Percentiles rank a stretch among this genome's conserved stretches.
These are phyloP conservation scores for Zalophus californianus DNA, from an alignment of 2,797 vertebrate species.

Conservation along the genomic window DNA sequence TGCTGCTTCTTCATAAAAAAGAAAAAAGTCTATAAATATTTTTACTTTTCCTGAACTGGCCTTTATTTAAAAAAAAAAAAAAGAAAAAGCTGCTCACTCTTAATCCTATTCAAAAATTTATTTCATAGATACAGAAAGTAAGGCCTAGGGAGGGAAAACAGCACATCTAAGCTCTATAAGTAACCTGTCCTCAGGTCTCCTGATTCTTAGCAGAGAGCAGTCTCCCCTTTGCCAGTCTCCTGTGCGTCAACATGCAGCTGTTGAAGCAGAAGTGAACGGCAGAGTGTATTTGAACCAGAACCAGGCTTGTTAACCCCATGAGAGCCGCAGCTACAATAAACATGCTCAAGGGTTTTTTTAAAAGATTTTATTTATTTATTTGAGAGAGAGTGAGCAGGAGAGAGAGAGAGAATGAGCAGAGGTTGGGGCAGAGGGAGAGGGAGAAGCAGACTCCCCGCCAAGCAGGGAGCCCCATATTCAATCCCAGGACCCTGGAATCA, in stretches of 20 bases:
- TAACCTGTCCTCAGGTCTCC: background rate
- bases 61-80: background rate
- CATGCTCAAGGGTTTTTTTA: background rate
- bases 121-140: background rate
- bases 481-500: too few species aligned
- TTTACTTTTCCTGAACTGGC: constrained; percentile 22
- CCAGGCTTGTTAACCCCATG: background rate
- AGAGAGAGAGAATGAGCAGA: background rate
- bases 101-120: background rate
- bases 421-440: background rate
- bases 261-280: background rate
- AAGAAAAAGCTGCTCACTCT: background rate
- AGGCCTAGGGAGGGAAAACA: background rate
- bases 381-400: background rate
- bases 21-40: background rate
- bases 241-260: background rate
- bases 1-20: constrained; percentile 12
- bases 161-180: background rate
- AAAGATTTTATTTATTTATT: background rate
- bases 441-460: too few species aligned
- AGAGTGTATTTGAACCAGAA: background rate
- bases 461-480: too few species aligned
- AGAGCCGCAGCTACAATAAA: background rate
- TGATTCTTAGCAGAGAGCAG: background rate
- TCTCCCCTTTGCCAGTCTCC: background rate